Conservation (phyloP, 92 coral and sea anemone genomes). For the Paragorgia papillata region DNA sequence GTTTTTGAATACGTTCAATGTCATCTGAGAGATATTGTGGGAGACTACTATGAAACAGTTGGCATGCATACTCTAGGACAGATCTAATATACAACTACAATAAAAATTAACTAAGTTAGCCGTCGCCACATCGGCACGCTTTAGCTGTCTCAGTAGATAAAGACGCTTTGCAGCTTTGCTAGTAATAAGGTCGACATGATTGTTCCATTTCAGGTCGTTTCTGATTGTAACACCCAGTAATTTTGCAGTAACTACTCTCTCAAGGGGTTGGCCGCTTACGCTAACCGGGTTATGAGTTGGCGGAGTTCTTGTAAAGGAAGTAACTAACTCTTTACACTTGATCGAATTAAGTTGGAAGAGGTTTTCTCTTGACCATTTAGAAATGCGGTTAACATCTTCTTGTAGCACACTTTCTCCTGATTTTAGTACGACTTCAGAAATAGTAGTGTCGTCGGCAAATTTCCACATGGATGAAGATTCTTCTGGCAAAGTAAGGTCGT, state of each 20-base stretch:
- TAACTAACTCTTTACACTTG: slow-evolving; percentile 8
- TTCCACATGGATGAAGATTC: slow-evolving; percentile 18
- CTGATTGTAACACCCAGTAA: too few species aligned
- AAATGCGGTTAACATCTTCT: slow-evolving; percentile 15
- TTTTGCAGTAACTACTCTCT: too few species aligned
- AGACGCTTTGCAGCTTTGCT: slow-evolving; percentile 1
- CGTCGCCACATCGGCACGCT: slow-evolving; percentile 8
- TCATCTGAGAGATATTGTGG: slow-evolving; percentile 20
- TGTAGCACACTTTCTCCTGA: slow-evolving; percentile 3
- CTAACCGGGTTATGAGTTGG: background rate
- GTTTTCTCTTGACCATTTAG: slow-evolving; percentile 14
- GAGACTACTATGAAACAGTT: slow-evolving; percentile 13
- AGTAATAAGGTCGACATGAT: slow-evolving; percentile 5
- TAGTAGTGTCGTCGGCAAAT: slow-evolving; percentile 20
- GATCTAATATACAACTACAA: too few species aligned
- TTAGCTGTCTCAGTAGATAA: slow-evolving; percentile 17
- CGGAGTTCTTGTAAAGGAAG: slow-evolving; percentile 2
- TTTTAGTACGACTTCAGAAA: slow-evolving; percentile 11
- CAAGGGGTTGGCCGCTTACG: background rate
- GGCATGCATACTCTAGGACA: slow-evolving; percentile 6
- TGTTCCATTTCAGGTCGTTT: slow-evolving; percentile 12
- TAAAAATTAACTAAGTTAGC: background rate
- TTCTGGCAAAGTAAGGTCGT: slow-evolving; percentile 4
- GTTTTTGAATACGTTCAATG: slow-evolving; percentile 13
- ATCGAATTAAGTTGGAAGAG: slow-evolving; percentile 14